Evolutionary conservation across 2,797 vertebrate species (phyloP).

Genomic region (Microtus californicus): DNA sequence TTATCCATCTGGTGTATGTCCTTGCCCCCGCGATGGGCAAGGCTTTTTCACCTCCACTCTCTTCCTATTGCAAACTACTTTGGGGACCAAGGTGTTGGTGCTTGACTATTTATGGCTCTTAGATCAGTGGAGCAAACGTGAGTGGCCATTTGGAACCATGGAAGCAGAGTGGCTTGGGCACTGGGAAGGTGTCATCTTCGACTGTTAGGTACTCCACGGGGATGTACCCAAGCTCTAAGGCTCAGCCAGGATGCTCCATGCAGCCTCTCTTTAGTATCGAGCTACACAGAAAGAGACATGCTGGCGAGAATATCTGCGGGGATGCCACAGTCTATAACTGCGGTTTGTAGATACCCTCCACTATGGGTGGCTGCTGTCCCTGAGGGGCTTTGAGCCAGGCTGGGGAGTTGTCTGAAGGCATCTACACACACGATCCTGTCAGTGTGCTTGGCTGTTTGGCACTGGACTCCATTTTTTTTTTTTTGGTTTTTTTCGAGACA

Average conservation of each 20-base stretch:
- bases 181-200: not conserved
- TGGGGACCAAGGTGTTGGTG: not conserved
- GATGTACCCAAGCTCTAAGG: not conserved
- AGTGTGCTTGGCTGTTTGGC: not conserved
- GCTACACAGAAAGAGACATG: not conserved
- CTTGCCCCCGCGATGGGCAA: not conserved
- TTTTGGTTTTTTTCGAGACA: too few species aligned
- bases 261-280: not conserved
- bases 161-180: not conserved
- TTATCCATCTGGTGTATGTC: not conserved
- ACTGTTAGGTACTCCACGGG: not conserved
- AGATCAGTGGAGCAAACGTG: not conserved
- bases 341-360: rapidly evolving
- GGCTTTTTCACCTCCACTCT: not conserved
- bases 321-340: not conserved
- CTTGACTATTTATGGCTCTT: not conserved
- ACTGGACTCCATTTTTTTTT: not conserved
- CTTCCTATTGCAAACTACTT: not conserved
- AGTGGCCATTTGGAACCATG: not conserved
- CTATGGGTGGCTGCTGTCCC: not conserved
- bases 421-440: not conserved
- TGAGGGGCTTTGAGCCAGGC: not conserved
- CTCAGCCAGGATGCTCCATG: not conserved
- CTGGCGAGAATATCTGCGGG: not conserved
- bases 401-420: not conserved